A percentile compares a stretch with the other conserved stretches of the same genome.
These are phyloP conservation scores for Venturia canescens DNA, from an alignment of 1,140 invertebrate genomes.

Conservation along the genomic window DNA sequence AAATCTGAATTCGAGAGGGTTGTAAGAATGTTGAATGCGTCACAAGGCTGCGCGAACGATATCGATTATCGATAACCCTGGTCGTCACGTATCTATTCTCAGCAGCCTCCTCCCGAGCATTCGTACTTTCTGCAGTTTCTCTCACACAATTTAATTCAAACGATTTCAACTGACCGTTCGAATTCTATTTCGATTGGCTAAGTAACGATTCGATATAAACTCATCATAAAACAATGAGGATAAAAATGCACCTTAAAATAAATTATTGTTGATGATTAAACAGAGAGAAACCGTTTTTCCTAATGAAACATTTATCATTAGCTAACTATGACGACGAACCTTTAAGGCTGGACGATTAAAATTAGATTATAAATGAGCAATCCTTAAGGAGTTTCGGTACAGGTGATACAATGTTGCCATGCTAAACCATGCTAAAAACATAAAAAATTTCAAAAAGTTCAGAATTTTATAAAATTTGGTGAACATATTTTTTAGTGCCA, in stretches of 20 bases:
- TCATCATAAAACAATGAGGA: not conserved
- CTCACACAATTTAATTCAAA: not conserved
- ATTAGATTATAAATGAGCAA: too few relatives aligned
- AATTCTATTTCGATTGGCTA: not conserved
- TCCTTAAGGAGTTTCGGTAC: too few relatives aligned
- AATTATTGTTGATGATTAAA: not conserved
- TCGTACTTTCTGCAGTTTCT: not conserved
- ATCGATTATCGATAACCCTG: conserved; percentile 11
- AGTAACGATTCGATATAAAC: not conserved
- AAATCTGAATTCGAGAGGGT: not conserved
- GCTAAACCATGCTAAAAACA: too few relatives aligned
- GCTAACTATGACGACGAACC: too few relatives aligned
- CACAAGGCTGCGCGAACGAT: conserved; percentile 13
- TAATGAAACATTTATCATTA: too few relatives aligned
- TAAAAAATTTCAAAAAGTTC: too few relatives aligned
- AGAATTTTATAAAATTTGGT: too few relatives aligned
- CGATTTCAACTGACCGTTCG: not conserved
- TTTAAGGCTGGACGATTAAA: too few relatives aligned
- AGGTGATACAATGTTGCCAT: too few relatives aligned
- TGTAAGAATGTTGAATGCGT: conserved; percentile 2
- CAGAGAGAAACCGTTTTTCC: not conserved
- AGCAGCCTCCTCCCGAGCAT: not conserved
- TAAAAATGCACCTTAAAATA: not conserved
- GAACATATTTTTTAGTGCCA: too few relatives aligned
- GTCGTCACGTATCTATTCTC: conserved; percentile 11